phyloP scores from a whole-genome alignment of 1,140 invertebrate genomes.

The Dendrolimus kikuchii region DNA sequence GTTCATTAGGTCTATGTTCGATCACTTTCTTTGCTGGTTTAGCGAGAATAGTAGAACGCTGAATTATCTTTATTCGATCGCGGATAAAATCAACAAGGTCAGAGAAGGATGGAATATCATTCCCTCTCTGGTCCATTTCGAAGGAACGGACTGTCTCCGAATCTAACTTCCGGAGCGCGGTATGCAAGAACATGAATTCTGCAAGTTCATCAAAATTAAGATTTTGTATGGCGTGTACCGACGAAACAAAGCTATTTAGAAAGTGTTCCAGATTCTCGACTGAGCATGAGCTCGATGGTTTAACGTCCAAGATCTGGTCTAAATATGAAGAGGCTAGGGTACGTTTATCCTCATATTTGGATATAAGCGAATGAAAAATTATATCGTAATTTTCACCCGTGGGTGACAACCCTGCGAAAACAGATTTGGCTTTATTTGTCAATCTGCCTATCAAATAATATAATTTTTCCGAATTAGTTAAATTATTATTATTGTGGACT shows the following conservation, averaged over 20 bases:
- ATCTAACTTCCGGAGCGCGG: conserved; percentile 4
- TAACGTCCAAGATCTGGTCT: too few species aligned
- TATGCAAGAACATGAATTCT: conserved; percentile 14
- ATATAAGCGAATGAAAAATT: too few species aligned
- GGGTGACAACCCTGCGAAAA: neutral
- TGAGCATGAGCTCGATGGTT: too few species aligned
- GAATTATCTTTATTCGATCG: conserved; percentile 13
- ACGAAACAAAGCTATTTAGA: too few species aligned
- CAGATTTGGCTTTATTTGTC: neutral
- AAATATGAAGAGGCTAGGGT: too few species aligned
- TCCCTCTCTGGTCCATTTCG: conserved; percentile 7
- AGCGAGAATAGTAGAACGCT: conserved; percentile 6
- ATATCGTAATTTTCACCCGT: too few species aligned
- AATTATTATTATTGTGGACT: neutral
- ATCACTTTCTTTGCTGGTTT: neutral
- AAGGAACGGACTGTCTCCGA: conserved; percentile 7
- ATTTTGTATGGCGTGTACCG: too few species aligned
- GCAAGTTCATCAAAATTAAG: conserved; percentile 4
- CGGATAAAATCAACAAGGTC: conserved; percentile 11
- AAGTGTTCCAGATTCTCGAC: too few species aligned
- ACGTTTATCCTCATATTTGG: too few species aligned
- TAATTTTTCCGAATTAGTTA: neutral
- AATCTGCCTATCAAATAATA: conserved; percentile 1
- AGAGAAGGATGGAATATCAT: conserved; percentile 5
- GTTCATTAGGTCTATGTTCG: neutral